Base-by-base conservation (phyloP, 2,888 invertebrate species). In the Serripes groenlandicus region DNA sequence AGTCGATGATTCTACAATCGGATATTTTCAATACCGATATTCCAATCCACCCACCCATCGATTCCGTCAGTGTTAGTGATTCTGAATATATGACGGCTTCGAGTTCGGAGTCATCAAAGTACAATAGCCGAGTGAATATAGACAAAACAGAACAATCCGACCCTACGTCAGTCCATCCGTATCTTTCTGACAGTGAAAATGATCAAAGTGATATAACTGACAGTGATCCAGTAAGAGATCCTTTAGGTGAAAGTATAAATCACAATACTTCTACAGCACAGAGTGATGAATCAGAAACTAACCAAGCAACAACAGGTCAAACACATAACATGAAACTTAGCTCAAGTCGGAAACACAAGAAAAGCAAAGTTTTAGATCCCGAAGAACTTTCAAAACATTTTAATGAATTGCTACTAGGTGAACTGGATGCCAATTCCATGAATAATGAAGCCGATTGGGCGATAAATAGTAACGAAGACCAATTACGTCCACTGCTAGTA, bases 1-100 rank as follows among this genome's bases (percentile, higher is more conserved):
- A 97, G 93, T 97, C 97, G 96, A 97, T 92, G 92, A 92, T 86
- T 35, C 73, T 90, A 32, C 77, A 86, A 23, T 86, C 86, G 34
- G 81, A 79, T 56, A 54, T 81, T 7, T 77, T 83, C 30, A 91
- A 92, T 23, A 73, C 88, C 15, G 89, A 89, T 62, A 83, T 88
- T 5, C 81, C 83, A 7, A 68, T 88, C 4, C 84, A 83, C 7
- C 81, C 80, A 73, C 87, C 88, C 3, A 52, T 74, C 60, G 89
- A 86, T 35, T 86, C 86, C 15, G 73, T 73, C 11, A 88, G 87
- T 71, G 69, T 86, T 7, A 88, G 86, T 58, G 90, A 90, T 23
- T 89, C 89, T 0, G 92, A 92, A 56, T 92, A 91, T 75, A 74
- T 88, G 34, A 92, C 92, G 3, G 91, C 92, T 11, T 80, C 87